These are phyloP conservation scores for Drosophila pachea DNA, from an alignment of 1,140 invertebrate species.

Conservation along the genomic window DNA sequence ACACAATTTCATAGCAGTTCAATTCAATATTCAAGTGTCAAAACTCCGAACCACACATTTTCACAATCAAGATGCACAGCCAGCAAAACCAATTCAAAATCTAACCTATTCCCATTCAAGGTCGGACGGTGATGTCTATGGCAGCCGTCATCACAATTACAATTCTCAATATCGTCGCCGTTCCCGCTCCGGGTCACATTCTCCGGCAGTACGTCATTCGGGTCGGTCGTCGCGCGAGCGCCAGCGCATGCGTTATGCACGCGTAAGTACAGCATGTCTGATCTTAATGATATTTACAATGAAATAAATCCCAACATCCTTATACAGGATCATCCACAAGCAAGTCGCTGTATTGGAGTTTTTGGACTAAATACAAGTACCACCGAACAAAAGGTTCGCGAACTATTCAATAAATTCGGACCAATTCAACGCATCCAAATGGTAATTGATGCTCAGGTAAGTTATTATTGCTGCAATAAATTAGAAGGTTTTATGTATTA, in stretches of 20 bases:
- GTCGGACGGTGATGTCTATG: slow-evolving; percentile 55
- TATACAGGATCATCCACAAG: slow-evolving; percentile 88
- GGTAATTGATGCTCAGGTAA: slow-evolving; percentile 96
- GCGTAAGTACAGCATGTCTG: slow-evolving; percentile 37
- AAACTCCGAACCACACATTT: slow-evolving; percentile 33
- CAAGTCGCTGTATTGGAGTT: slow-evolving; percentile 94
- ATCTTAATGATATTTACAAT: neutral
- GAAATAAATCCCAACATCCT: neutral
- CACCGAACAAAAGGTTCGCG: slow-evolving; percentile 94
- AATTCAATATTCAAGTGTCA: slow-evolving; percentile 27
- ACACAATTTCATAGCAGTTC: slow-evolving; percentile 26
- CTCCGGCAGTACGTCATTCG: slow-evolving; percentile 37
- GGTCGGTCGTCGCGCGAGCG: slow-evolving; percentile 40
- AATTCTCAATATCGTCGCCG: slow-evolving; percentile 36
- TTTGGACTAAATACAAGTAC: slow-evolving; percentile 97
- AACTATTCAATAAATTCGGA: slow-evolving; percentile 96
- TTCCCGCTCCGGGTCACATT: slow-evolving; percentile 33
- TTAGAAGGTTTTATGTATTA: too few relatives aligned
- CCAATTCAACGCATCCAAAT: slow-evolving; percentile 95
- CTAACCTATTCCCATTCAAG: slow-evolving; percentile 66
- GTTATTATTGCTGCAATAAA: slow-evolving; percentile 4
- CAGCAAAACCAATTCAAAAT: slow-evolving; percentile 52
- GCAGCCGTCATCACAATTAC: slow-evolving; percentile 25
- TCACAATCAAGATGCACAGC: slow-evolving; percentile 31
- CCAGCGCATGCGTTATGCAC: slow-evolving; percentile 45